A percentile compares a stretch with the other conserved stretches of the same genome.
phyloP scores from a whole-genome alignment of 2,113 vertebrate genomes.

The Rhynchomys soricoides region DNA sequence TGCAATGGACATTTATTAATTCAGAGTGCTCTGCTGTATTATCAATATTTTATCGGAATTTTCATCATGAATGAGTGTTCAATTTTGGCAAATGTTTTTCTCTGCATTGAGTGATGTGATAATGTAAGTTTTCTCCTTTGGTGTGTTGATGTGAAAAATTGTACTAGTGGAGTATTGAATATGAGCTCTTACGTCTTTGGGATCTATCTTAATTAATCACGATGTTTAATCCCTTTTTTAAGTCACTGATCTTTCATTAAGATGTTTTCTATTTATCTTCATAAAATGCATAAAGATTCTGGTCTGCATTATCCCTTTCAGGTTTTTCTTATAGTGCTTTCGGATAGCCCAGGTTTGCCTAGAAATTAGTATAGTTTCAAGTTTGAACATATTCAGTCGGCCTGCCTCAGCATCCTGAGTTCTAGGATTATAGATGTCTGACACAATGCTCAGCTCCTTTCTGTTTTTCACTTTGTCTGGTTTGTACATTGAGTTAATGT shows the following conservation, averaged over 20 bases:
- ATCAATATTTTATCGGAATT: neutral
- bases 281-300: neutral
- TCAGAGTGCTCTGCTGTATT: neutral
- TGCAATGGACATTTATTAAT: neutral
- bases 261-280: neutral
- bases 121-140: neutral
- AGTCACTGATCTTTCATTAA: neutral
- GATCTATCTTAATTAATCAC: neutral
- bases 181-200: neutral
- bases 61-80: neutral
- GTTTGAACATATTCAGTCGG: neutral
- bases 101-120: neutral
- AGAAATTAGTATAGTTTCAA: neutral
- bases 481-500: neutral
- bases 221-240: neutral
- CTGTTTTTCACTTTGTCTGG: neutral
- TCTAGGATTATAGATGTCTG: neutral
- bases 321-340: neutral
- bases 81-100: neutral
- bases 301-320: neutral
- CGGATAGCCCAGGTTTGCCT: neutral
- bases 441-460: neutral
- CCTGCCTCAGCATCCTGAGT: neutral
- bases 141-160: neutral
- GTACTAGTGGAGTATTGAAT: neutral